Evolutionary conservation across 2,113 vertebrate species (phyloP), one percentile per base, ranked within the genome.

Genomic region (Plestiodon gilberti): DNA sequence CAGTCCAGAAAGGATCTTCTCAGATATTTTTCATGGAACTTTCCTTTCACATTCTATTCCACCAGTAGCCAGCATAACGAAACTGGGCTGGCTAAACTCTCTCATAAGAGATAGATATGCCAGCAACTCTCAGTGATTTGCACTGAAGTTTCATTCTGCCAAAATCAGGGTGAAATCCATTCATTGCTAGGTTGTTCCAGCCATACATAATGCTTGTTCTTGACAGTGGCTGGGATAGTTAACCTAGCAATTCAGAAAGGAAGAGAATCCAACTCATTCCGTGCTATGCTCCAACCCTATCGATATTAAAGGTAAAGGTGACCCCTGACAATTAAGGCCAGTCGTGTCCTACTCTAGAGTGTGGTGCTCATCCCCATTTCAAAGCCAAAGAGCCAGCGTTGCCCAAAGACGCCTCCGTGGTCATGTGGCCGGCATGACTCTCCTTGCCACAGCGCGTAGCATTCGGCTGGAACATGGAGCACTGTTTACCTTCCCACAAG

Each of bases 181-280:
- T 77, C 13, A 25, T 25, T 10, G 23, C 9, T 76, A 73, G 6
- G 35, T 78, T 22, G 78, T 89, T 52, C n/a, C 64, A 81, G 6
- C 81, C 78, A 40, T 20, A 28, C 59, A 33, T 57, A 25, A 88
- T 8, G 48, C 1, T 57, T 64, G 74, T 6, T 76, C 78, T 74
- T n/a, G 28, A 22, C 15, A 70, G 67, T 20, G 6, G 43, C 67
- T 33, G 25, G 30, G 33, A 69, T 28, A 40, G 1, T 18, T 73
- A 87, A 81, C 52, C 3, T 70, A 13, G 6, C 2, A 8, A 1
- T n/a, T 2, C 0, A 82, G 35, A 69, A 78, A 78, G 74, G 77
- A 22, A 73, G 0, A 77, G 33, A 75, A 89, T 40, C 80, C 80
- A 73, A 43, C 35, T 87, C 52, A 81, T 86, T 18, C n/a, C 84